A percentile compares a stretch with the other conserved stretches of the same genome.
Evolutionary conservation across 2,888 invertebrate genomes (phyloP).

Genomic region (Uropetala carovei): DNA sequence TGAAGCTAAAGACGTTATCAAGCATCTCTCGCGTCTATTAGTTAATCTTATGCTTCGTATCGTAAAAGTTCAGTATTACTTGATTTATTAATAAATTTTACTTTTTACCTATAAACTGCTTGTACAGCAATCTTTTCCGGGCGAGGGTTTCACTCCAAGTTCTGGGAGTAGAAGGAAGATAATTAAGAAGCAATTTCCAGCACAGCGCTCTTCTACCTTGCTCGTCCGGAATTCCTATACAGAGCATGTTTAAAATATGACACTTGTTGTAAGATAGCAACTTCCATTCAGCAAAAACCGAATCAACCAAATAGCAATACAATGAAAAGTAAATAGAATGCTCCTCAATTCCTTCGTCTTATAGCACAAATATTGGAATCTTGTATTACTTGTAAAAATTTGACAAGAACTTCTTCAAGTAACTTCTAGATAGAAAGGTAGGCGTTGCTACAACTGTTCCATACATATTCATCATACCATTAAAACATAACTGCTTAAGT

Average conservation of each 20-base stretch:
- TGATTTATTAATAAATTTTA: not conserved
- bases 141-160: constrained; percentile 83
- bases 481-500: constrained; percentile 85
- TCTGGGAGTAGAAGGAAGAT: constrained; percentile 84
- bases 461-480: constrained; percentile 79
- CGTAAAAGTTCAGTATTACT: not conserved
- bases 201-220: constrained; percentile 88
- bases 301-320: not conserved
- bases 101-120: constrained; percentile 85
- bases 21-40: not conserved
- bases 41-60: not conserved
- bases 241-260: constrained; percentile 65
- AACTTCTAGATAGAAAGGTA: constrained; percentile 20
- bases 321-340: constrained; percentile 49
- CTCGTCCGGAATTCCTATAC: constrained; percentile 91
- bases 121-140: constrained; percentile 88
- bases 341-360: constrained; percentile 35
- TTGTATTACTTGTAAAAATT: constrained; percentile 26
- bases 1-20: not conserved
- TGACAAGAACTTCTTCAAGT: constrained; percentile 20
- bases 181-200: constrained; percentile 93
- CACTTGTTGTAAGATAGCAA: not conserved
- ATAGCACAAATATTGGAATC: constrained; percentile 59
- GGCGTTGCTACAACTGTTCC: constrained; percentile 25
- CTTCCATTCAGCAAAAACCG: not conserved